These are phyloP conservation scores for Schmidtea mediterranea DNA, from an alignment of 1,140 invertebrate genomes.

Conservation along the genomic window DNA sequence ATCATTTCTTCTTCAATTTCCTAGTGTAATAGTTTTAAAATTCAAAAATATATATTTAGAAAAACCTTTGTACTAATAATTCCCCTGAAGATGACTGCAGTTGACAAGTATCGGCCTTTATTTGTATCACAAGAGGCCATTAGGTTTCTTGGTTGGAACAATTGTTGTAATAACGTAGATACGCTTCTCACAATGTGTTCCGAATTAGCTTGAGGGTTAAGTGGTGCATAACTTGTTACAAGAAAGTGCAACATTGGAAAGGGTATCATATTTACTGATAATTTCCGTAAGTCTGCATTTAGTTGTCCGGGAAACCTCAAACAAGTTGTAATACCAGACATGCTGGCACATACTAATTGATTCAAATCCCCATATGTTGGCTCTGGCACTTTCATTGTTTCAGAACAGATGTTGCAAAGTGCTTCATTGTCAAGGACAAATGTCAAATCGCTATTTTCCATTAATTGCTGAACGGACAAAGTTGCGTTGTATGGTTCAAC, in stretches of 20 bases:
- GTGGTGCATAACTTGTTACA: slow-evolving; percentile 11
- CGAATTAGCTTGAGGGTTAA: slow-evolving; percentile 34
- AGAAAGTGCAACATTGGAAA: slow-evolving; percentile 13
- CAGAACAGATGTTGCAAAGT: slow-evolving; percentile 61
- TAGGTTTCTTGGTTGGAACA: slow-evolving; percentile 22
- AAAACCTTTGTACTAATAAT: slow-evolving; percentile 8
- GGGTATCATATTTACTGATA: slow-evolving; percentile 12
- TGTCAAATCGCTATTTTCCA: slow-evolving; percentile 40
- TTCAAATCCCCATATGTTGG: slow-evolving; percentile 27
- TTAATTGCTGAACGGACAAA: slow-evolving; percentile 18
- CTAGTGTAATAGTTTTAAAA: too few relatives aligned
- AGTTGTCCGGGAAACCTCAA: slow-evolving; percentile 12
- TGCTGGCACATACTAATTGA: slow-evolving; percentile 5
- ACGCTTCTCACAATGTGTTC: slow-evolving; percentile 14
- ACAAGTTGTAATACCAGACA: slow-evolving; percentile 12
- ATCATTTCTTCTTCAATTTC: too few relatives aligned
- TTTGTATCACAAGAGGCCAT: slow-evolving; percentile 43
- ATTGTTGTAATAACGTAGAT: slow-evolving; percentile 6
- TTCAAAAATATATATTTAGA: too few relatives aligned
- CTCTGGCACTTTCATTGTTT: slow-evolving; percentile 17
- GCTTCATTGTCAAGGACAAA: slow-evolving; percentile 40
- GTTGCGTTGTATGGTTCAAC: slow-evolving; percentile 8
- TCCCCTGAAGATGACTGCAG: slow-evolving; percentile 10
- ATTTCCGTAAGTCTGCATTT: slow-evolving; percentile 11
- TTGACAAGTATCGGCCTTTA: slow-evolving; percentile 34